Base-by-base conservation (phyloP, 2,113 vertebrate genomes). In the Nycticebus coucang region DNA sequence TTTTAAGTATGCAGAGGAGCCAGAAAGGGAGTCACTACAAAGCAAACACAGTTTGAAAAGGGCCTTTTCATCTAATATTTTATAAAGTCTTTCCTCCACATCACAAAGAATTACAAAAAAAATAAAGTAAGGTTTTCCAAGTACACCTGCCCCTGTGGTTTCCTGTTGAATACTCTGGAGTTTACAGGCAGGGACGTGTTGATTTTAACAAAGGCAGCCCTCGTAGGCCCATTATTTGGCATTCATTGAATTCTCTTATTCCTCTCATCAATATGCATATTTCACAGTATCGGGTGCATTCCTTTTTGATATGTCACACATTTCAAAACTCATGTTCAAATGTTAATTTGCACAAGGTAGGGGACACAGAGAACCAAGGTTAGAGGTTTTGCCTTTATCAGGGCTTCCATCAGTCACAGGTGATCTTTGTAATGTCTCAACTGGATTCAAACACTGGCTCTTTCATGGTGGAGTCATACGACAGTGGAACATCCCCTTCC, bases 1-100 rank as follows among this genome's bases (percentile, higher is more conserved):
- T 98, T 98, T 98, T 98, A 98, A 98, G 97, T 98, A 98, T 98
- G 98, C 98, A 98, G 98, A 98, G 95, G 96, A 98, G 97, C 97
- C 96, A 28, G 1, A 93, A 95, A 98, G 97, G 97, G 97, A 97
- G 89, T 94, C 91, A 86, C 92, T 95, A 94, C 97, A 98, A 98
- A 98, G 97, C 97, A 89, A 93, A 97, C 91, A 78, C 93, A 93
- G 92, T 97, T 98, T 98, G 97, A 98, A 99, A 98, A 97, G 87
- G 66, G 53, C 30, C 50, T 97, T 98, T 99, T 98, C 97, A 98
- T 98, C 97, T 97, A 95, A 96, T 96, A 97, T 98, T 98, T 98
- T 97, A 98, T 97, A 97, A 98, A 98, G 94, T 97, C 93, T 98
- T 98, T 97, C 97, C 94, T 98, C 92, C 91, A 41, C 95, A 96